Evolutionary conservation across 2,113 vertebrate species (phyloP).

Genomic region (Zapornia atra): DNA sequence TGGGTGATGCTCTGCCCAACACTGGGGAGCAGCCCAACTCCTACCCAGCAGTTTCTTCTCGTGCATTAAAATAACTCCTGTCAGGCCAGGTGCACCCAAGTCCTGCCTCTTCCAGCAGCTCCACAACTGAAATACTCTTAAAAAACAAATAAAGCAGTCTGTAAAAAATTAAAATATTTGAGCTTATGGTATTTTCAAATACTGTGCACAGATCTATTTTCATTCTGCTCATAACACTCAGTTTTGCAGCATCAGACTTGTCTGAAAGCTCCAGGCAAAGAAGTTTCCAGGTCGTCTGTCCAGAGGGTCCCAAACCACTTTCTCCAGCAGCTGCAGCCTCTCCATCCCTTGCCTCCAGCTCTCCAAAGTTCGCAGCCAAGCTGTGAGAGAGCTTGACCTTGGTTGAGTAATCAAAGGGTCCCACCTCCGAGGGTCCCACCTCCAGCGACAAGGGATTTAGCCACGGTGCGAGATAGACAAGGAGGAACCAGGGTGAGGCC

Average conservation of each 20-base stretch:
- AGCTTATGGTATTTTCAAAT: not conserved
- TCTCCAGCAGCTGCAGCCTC: not conserved
- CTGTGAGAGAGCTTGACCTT: not conserved
- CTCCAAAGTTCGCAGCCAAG: not conserved
- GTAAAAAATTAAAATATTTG: not conserved
- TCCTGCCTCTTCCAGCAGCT: not conserved
- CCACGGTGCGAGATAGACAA: not conserved
- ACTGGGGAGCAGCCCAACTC: fast-evolving
- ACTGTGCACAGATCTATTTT: fast-evolving
- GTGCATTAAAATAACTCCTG: not conserved
- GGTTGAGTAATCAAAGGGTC: not conserved
- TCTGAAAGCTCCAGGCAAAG: not conserved
- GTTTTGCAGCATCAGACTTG: not conserved
- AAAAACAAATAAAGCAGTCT: not conserved
- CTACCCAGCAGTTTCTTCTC: not conserved
- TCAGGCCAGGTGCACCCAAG: not conserved
- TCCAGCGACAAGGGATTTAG: fast-evolving
- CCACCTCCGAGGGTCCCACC: not conserved
- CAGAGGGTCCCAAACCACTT: not conserved
- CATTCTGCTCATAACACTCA: not conserved
- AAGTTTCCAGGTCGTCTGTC: not conserved
- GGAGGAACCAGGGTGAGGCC: fast-evolving
- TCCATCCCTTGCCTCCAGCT: not conserved
- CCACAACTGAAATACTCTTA: not conserved
- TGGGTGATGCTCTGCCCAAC: not conserved